Evolutionary conservation across 1,140 invertebrate genomes (phyloP).

Genomic region (Heterodera carotae): DNA sequence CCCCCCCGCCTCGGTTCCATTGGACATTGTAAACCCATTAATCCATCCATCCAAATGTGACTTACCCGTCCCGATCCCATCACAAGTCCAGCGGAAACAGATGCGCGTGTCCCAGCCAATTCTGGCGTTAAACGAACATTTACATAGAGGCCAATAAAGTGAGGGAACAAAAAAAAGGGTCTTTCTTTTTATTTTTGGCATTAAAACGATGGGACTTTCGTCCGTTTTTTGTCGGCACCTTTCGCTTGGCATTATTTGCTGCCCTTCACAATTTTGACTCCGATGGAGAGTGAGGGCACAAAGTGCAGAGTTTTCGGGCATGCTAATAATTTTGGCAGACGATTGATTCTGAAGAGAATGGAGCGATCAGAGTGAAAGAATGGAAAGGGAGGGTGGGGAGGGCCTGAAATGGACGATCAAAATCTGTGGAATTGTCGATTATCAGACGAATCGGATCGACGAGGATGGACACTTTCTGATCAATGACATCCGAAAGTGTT

Average conservation of each 20-base stretch:
- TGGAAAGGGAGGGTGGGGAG: too few species aligned
- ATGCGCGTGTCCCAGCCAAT: constrained; percentile 15
- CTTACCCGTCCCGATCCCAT: not conserved
- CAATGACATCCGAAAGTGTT: not conserved
- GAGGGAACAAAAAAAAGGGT: too few species aligned
- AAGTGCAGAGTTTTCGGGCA: not conserved
- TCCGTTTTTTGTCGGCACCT: not conserved
- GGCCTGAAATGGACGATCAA: not conserved
- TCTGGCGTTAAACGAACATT: not conserved
- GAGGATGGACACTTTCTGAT: not conserved
- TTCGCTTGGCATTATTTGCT: not conserved
- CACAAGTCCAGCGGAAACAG: constrained; percentile 5
- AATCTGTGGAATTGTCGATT: not conserved
- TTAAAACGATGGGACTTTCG: too few species aligned
- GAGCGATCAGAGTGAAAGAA: too few species aligned
- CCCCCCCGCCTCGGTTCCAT: not conserved
- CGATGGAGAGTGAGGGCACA: not conserved
- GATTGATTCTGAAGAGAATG: too few species aligned
- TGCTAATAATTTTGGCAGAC: not conserved
- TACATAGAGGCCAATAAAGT: not conserved
- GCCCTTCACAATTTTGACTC: not conserved
- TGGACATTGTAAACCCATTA: not conserved
- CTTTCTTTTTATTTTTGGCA: too few species aligned
- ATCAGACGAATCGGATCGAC: constrained; percentile 1
- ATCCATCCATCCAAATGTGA: not conserved